A percentile compares a stretch with the other conserved stretches of the same genome.
phyloP scores from a whole-genome alignment of 2,797 vertebrate genomes.

The Anisognathus igniventris region DNA sequence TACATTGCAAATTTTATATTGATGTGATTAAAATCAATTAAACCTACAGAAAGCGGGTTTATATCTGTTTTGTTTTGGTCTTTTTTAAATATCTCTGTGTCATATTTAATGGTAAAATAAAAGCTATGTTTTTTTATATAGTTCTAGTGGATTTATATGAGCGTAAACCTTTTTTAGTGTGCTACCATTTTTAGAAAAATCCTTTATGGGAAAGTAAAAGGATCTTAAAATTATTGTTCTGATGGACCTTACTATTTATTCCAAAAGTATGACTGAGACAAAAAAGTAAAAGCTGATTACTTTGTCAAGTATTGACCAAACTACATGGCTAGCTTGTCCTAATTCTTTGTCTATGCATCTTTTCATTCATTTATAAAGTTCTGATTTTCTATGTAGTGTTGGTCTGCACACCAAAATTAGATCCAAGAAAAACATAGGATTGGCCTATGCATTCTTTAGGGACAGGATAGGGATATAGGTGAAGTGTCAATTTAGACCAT shows the following conservation, averaged over 20 bases:
- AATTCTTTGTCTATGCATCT: neutral
- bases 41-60: rapidly evolving
- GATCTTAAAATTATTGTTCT: neutral
- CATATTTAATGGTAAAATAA: neutral
- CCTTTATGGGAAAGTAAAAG: neutral
- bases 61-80: neutral
- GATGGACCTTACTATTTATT: neutral
- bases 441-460: neutral
- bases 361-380: neutral
- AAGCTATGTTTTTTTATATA: neutral
- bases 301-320: neutral
- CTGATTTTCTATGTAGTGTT: neutral
- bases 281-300: neutral
- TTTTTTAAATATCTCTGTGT: rapidly evolving
- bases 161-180: neutral
- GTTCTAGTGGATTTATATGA: neutral
- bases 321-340: neutral
- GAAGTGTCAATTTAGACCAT: neutral
- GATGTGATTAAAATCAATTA: neutral
- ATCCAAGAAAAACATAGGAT: neutral
- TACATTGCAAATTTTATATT: neutral
- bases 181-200: neutral
- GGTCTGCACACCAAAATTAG: neutral
- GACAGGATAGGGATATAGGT: neutral
- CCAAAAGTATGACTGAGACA: neutral